Evolutionary conservation across 2,113 vertebrate genomes (phyloP), one percentile per base, ranked within the genome.

Genomic region (Hyperopisus bebe): DNA sequence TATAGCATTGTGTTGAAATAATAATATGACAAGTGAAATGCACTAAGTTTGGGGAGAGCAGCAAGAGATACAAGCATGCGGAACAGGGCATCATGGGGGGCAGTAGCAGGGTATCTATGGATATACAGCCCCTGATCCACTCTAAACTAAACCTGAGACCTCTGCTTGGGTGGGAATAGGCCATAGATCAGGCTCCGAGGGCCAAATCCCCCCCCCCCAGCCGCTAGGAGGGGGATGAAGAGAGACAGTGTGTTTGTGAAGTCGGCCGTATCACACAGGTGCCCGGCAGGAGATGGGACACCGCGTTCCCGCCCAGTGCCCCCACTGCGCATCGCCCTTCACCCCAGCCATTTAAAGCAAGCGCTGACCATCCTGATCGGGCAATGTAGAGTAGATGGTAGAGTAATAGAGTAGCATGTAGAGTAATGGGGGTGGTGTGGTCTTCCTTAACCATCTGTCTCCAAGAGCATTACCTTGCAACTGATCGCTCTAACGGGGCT

Each of bases 221-320:
- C 31, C 11, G 50, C 4, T 17, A 47, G 39, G 13, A 90, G 90
- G 21, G 17, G 39, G 87, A 90, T 77, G 89, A 48, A 89, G 51
- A 87, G 66, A 62, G 70, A 21, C 48, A 87, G 77, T 91, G 84
- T 90, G 47, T 89, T 86, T 89, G 83, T 42, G 88, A 88, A 82
- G 89, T 90, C 87, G 62, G 58, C 66, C 77, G 51, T 86, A 82
- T 66, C 66, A 80, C 87, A 86, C 89, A 87, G 89, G 80, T 91
- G 89, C 55, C 53, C 4, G 21, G 51, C 17, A 24, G 82, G 21
- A 88, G 90, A 51, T 35, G 48, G 83, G 62, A 31, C 48, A 55
- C 80, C 31, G 7, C 44, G 15, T 35, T 48, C 35, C 47, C 42
- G 3, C 83, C 46, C 46, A 53, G 70, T 42, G 7, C 15, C 66